phyloP scores from a whole-genome alignment of 2,113 vertebrate species.

The Orycteropus afer region DNA sequence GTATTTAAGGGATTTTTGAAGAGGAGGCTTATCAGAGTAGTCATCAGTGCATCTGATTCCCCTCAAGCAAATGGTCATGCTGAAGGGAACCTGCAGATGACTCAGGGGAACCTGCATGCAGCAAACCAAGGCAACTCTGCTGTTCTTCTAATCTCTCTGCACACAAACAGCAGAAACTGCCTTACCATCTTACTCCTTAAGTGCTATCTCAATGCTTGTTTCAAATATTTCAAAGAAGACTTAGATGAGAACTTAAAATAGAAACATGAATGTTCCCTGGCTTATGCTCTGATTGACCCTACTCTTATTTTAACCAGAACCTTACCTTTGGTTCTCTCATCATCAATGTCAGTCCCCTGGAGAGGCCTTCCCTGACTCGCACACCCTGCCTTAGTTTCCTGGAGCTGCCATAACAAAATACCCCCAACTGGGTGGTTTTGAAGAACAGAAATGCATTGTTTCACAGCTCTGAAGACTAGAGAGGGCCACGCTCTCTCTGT shows the following conservation, averaged over 20 bases:
- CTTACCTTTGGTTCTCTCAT: not conserved
- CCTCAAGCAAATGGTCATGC: conserved; percentile 4
- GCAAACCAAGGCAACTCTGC: not conserved
- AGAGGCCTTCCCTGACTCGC: not conserved
- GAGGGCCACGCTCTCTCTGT: not conserved
- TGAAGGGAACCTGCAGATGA: not conserved
- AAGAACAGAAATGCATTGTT: not conserved
- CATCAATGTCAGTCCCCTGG: not conserved
- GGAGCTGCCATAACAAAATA: not conserved
- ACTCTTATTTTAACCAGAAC: not conserved
- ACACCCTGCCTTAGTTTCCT: not conserved
- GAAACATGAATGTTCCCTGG: not conserved
- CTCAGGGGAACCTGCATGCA: not conserved
- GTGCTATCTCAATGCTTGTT: not conserved
- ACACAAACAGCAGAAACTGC: not conserved
- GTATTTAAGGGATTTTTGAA: not conserved
- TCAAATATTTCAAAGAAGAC: conserved; percentile 5
- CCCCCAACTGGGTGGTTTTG: not conserved
- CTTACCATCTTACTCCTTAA: conserved; percentile 8
- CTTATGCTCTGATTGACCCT: not conserved
- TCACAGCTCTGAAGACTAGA: not conserved
- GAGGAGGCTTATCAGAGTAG: not conserved
- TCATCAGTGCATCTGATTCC: not conserved
- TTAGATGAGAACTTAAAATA: conserved; percentile 1
- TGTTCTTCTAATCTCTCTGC: not conserved